Conservation (phyloP, 2,113 vertebrate species). For the Prinia subflava region DNA sequence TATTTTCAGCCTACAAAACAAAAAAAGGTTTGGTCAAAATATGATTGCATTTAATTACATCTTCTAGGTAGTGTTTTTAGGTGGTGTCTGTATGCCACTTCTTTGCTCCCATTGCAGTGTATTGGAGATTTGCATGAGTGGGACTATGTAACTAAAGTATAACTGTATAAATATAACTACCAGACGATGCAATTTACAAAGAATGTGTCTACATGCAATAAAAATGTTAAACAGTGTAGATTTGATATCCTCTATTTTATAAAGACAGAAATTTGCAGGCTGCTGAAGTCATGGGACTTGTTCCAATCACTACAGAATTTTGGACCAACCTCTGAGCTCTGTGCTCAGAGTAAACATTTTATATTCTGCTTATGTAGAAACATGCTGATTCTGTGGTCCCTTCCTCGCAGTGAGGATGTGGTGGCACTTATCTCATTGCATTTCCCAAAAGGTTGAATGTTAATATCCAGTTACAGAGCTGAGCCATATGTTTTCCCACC, state of each 20-base stretch:
- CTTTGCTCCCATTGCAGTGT: background rate
- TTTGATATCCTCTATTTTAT: background rate
- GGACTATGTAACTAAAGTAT: background rate
- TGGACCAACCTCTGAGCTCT: background rate
- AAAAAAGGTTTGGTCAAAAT: background rate
- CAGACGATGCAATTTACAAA: background rate
- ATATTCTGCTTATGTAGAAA: background rate
- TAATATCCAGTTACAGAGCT: conserved; percentile 19
- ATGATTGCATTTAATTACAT: background rate
- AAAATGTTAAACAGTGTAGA: background rate
- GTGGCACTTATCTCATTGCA: conserved; percentile 20
- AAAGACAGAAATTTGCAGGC: background rate
- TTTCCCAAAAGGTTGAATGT: conserved; percentile 1
- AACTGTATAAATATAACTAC: background rate
- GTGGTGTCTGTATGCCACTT: background rate
- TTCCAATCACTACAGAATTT: conserved; percentile 9
- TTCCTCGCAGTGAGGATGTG: background rate
- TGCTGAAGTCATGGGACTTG: background rate
- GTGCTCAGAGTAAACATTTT: conserved; percentile 21
- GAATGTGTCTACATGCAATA: background rate
- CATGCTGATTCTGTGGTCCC: conserved; percentile 18
- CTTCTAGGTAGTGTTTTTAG: background rate
- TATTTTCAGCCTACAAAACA: background rate
- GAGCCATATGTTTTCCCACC: conserved; percentile 52
- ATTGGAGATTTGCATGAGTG: background rate